These are phyloP conservation scores for Grammomys dolichurus DNA, from an alignment of 2,113 vertebrate species.

Conservation along the genomic window DNA sequence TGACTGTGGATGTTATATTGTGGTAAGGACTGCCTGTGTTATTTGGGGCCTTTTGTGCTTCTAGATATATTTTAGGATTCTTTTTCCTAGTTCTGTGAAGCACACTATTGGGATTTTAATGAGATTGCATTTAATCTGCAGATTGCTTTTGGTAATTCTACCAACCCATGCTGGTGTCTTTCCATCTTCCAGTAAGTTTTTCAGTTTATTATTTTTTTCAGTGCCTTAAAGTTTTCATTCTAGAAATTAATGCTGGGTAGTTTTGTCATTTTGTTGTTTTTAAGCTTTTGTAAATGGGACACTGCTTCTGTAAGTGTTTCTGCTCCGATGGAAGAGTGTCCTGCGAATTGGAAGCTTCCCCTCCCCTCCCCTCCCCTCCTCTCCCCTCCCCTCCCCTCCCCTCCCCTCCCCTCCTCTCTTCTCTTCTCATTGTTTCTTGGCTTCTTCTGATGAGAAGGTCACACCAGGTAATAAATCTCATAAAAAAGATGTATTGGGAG, in stretches of 20 bases:
- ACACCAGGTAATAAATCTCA: too few species aligned
- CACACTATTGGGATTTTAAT: background rate
- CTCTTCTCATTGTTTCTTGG: too few species aligned
- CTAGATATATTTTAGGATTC: background rate
- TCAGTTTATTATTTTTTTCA: background rate
- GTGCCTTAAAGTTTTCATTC: background rate
- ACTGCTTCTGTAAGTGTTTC: background rate
- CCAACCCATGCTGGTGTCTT: background rate
- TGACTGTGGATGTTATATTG: background rate
- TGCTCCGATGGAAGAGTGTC: too few species aligned
- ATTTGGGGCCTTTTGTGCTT: background rate
- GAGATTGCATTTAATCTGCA: background rate
- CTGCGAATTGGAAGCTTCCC: too few species aligned
- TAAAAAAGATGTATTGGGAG: too few species aligned
- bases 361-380: too few species aligned
- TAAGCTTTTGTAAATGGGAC: background rate
- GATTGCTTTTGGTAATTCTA: background rate
- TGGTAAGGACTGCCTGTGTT: background rate
- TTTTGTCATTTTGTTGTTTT: background rate
- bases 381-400: too few species aligned
- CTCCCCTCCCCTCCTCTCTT: too few species aligned
- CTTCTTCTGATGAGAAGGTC: too few species aligned
- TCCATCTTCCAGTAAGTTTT: background rate
- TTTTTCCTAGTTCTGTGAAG: background rate
- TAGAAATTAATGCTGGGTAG: background rate